Evolutionary conservation across 2,797 vertebrate genomes (phyloP), one percentile per base, ranked within the genome.

Genomic region (Hydrocynus forskahlii): DNA sequence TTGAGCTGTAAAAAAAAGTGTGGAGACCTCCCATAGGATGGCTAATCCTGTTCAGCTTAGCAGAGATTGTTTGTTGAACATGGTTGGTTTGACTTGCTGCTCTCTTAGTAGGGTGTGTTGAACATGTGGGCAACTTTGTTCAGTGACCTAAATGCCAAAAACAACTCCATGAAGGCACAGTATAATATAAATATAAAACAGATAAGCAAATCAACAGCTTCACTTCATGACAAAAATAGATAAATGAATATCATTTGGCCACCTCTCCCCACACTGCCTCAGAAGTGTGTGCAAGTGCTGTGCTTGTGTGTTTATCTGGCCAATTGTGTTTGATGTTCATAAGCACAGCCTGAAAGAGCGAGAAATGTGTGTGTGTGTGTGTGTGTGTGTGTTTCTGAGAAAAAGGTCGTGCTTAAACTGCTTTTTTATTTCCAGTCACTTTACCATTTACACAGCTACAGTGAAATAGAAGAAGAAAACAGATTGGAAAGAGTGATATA

Each of bases 391-490:
- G 29, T 29, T 29, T 1, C 78, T 74, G 67, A 60, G 82, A 86
- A 82, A 84, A 90, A 88, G 87, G 85, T 78, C 59, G 85, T 80
- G 86, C 69, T 78, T 92, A 92, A 92, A 92, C 91, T 91, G 89
- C 87, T 84, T 86, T 81, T 89, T 29, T 91, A 88, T 89, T 90
- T 92, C 89, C 86, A 87, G 87, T 84, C 78, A 85, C 84, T 89
- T 87, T 84, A 87, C 92, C 88, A 88, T 89, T 89, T 87, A 83
- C 81, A 88, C 83, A 38, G 80, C 75, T 74, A 87, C 75, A 78
- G 63, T 68, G 71, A 75, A 66, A 55, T 19, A 85, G 82, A 89
- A 69, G 79, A 75, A 83, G 79, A 81, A 81, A 38, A 68, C 59
- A 71, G 54, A 76, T 71, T 25, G 54, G 69, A 64, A 78, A 76